Percentiles rank a stretch among this genome's conserved stretches.
These are phyloP conservation scores for Agriopis marginaria DNA, from an alignment of 2,888 invertebrate species.

Conservation along the genomic window DNA sequence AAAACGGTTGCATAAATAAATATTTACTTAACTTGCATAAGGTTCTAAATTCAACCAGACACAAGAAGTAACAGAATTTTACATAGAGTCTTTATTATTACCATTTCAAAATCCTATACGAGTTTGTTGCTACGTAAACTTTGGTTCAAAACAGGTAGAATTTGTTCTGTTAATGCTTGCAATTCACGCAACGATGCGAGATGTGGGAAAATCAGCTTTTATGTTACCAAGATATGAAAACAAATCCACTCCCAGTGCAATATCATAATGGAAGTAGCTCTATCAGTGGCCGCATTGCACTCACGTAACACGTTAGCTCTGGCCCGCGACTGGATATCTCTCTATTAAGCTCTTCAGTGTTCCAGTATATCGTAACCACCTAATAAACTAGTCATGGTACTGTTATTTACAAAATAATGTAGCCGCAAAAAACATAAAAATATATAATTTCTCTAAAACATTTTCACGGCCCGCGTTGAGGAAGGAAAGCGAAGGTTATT, in stretches of 20 bases:
- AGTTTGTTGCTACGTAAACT: constrained; percentile 1
- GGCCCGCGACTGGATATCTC: constrained; percentile 67
- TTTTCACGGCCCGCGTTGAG: constrained; percentile 8
- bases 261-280: constrained; percentile 83
- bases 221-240: constrained; percentile 71
- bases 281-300: constrained; percentile 70
- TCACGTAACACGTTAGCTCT: constrained; percentile 63
- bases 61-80: too few species aligned
- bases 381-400: constrained; percentile 40
- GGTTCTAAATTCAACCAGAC: too few species aligned
- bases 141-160: constrained; percentile 41
- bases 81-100: not conserved
- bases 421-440: constrained; percentile 27
- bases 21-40: too few species aligned
- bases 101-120: constrained; percentile 3
- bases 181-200: constrained; percentile 57
- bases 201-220: constrained; percentile 68
- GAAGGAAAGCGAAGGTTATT: constrained; percentile 24
- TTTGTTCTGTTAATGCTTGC: constrained; percentile 61
- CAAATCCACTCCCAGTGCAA: constrained; percentile 81
- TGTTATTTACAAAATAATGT: not conserved
- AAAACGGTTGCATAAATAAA: too few species aligned
- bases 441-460: constrained; percentile 41
- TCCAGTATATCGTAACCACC: constrained; percentile 29
- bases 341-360: constrained; percentile 61